phyloP scores from a whole-genome alignment of 2,888 invertebrate species.

The Resseliella maxima region DNA sequence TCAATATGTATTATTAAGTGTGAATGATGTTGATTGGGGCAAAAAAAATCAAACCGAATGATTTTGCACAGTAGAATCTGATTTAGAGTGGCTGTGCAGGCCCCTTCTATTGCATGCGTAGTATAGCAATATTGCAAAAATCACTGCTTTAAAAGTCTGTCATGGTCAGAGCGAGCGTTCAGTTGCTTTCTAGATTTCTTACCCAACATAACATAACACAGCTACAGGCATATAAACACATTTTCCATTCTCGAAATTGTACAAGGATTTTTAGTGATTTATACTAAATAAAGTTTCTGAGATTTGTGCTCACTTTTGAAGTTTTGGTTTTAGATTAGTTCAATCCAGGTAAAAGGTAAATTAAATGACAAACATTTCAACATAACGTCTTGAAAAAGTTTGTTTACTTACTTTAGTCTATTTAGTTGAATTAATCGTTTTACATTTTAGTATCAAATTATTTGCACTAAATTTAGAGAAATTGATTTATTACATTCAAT shows the following conservation, averaged over 20 bases:
- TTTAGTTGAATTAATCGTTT: too few species aligned
- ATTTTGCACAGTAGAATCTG: slow-evolving; percentile 26
- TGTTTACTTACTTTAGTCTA: too few species aligned
- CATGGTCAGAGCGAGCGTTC: slow-evolving; percentile 58
- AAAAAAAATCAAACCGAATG: slow-evolving; percentile 4
- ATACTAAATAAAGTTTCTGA: too few species aligned
- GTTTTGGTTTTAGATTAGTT: too few species aligned
- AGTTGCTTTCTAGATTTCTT: slow-evolving; percentile 56
- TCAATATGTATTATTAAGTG: background rate
- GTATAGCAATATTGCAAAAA: background rate
- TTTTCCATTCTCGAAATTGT: background rate
- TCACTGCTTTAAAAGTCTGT: slow-evolving; percentile 59
- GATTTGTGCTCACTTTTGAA: too few species aligned
- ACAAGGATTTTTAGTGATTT: too few species aligned
- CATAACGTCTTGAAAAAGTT: too few species aligned
- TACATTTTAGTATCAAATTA: too few species aligned
- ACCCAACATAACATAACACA: background rate
- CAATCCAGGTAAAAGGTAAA: too few species aligned
- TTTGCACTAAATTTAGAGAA: too few species aligned
- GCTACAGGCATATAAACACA: background rate
- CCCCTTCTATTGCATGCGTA: slow-evolving; percentile 55
- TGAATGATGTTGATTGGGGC: background rate
- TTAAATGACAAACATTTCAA: too few species aligned
- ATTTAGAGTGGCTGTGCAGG: slow-evolving; percentile 32
- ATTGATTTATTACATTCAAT: too few species aligned